Conservation (phyloP, 2,888 invertebrate species). For the Sarcophaga subvicina region DNA sequence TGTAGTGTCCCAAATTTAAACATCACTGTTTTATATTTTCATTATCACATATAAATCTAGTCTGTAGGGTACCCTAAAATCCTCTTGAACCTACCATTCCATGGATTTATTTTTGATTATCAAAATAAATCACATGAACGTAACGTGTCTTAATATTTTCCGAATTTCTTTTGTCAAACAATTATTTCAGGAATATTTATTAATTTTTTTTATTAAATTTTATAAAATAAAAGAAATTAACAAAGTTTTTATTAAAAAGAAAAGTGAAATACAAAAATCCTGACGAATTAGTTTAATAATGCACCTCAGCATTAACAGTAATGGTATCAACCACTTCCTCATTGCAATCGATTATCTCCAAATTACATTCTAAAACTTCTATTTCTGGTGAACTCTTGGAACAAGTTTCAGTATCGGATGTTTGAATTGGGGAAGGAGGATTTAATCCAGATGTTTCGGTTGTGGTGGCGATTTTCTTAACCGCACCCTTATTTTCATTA, state of each 20-base stretch:
- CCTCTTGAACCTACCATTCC: too few species aligned
- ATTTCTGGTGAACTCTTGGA: background rate
- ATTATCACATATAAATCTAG: too few species aligned
- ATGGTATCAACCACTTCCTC: conserved; percentile 74
- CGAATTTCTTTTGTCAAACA: too few species aligned
- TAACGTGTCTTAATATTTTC: too few species aligned
- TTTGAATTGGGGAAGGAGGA: background rate
- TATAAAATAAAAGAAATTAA: background rate
- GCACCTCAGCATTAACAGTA: conserved; percentile 74
- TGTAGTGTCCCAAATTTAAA: too few species aligned
- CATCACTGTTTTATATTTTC: too few species aligned
- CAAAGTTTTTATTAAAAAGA: too few species aligned
- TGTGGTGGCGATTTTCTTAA: background rate
- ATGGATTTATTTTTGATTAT: too few species aligned
- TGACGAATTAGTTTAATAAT: conserved; percentile 68
- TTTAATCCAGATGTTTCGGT: background rate
- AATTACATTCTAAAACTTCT: conserved; percentile 71
- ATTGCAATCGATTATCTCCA: conserved; percentile 74
- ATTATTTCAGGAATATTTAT: too few species aligned
- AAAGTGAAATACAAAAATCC: background rate
- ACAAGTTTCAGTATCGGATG: background rate
- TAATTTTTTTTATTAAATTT: conserved; percentile 2
- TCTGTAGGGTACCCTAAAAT: too few species aligned
- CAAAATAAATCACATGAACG: too few species aligned
- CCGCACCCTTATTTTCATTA: background rate